Evolutionary conservation across 1,140 invertebrate genomes (phyloP), one percentile per base, ranked within the genome.

Genomic region (Drosophila prosaltans): DNA sequence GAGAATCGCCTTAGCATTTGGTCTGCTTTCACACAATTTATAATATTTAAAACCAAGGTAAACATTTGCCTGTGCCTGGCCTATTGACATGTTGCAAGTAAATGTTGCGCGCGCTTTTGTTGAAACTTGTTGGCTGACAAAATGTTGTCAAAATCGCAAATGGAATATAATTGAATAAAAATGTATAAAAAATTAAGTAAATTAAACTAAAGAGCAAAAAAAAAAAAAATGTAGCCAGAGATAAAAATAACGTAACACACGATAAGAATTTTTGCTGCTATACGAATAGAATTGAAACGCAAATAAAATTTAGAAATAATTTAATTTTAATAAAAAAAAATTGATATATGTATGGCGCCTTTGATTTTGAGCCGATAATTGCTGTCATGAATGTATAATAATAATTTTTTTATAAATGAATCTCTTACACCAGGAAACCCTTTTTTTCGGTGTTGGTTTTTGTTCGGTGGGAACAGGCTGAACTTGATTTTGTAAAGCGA

Each of bases 331-430:
- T 41, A 59, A 36, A 64, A 68, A 78, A 30, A 30, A 30, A 30
- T 51, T 51, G 45, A 51, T 51, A 78, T 63, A 65, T 73, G 60
- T 45, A 54, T 78, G 71, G 65, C 63, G 65, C 64, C 54, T 80
- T 86, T 86, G 83, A 86, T 80, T 77, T 74, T 76, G 40, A 68
- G 72, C 83, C 83, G 83, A 88, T 89, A 88, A 88, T 88, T 89
- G 84, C 80, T 72, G 83, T 77, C 84, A 88, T 88, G 83, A 88
- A 88, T 88, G 83, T 83, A 74, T 80, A 88, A 88, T 88, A 83
- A 67, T 79, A 51, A 7, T 26, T 26, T 48, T 48, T 51, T 85
- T 64, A 62, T 21, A 55, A 64, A 69, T 39, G 58, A 66, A 69
- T 72, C 67, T 62, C 61, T 62, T 62, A 21, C 41, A 65, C 72